A percentile compares a stretch with the other conserved stretches of the same genome.
These are phyloP conservation scores for Eupithecia tripunctaria DNA, from an alignment of 2,888 invertebrate species.

Conservation along the genomic window DNA sequence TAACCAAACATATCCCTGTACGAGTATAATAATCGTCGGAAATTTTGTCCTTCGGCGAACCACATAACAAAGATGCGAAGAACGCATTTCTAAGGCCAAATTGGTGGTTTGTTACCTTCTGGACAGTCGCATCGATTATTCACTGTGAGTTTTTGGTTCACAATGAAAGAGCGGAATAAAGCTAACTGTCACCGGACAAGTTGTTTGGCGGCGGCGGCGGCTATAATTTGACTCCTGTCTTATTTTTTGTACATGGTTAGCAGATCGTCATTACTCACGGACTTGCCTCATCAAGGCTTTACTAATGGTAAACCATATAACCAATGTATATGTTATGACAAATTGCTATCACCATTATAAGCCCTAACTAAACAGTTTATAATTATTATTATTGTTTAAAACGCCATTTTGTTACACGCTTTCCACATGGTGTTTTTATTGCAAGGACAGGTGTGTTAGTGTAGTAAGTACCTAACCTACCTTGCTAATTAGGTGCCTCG, in stretches of 20 bases:
- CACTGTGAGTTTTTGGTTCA: too few relatives aligned
- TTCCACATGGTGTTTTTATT: constrained; percentile 32
- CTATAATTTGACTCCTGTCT: neutral
- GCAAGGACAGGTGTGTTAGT: constrained; percentile 57
- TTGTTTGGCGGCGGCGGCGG: too few relatives aligned
- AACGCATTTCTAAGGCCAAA: too few relatives aligned
- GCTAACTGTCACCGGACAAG: too few relatives aligned
- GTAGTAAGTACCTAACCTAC: constrained; percentile 18
- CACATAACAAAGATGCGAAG: too few relatives aligned
- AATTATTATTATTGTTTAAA: neutral
- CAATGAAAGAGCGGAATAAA: too few relatives aligned
- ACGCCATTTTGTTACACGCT: constrained; percentile 8
- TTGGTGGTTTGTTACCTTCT: too few relatives aligned
- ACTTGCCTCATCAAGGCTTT: neutral
- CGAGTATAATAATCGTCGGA: too few relatives aligned
- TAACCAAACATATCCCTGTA: neutral
- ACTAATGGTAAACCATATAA: neutral
- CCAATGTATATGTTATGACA: neutral
- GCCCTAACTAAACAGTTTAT: neutral
- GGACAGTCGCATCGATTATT: too few relatives aligned
- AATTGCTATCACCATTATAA: neutral
- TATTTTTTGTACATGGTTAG: neutral
- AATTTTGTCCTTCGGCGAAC: too few relatives aligned
- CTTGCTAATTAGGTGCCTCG: constrained; percentile 7
- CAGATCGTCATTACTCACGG: neutral